These are phyloP conservation scores for Argyrosomus japonicus DNA, from an alignment of 2,113 vertebrate species.

Conservation along the genomic window DNA sequence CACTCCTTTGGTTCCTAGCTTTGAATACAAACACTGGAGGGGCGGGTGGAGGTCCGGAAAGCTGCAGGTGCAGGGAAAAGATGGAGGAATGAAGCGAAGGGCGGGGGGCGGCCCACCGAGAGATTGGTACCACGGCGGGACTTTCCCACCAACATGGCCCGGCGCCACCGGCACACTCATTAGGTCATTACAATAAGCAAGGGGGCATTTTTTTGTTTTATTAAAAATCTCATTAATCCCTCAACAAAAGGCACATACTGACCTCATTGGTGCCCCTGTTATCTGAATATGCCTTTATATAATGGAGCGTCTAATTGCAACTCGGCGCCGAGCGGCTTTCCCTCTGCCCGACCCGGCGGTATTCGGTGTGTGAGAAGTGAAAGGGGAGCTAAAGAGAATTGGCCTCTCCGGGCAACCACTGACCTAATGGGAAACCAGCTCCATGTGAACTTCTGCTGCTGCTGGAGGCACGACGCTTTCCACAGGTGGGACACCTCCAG, in stretches of 20 bases:
- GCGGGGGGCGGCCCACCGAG: slow-evolving; percentile 24
- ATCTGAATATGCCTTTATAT: slow-evolving; percentile 95
- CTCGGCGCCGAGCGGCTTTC: slow-evolving; percentile 83
- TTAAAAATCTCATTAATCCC: slow-evolving; percentile 98
- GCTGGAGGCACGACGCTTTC: background rate
- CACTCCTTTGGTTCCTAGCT: slow-evolving; percentile 87
- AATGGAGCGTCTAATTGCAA: slow-evolving; percentile 90
- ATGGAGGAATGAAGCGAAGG: background rate
- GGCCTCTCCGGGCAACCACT: slow-evolving; percentile 46
- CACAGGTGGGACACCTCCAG: slow-evolving; percentile 33
- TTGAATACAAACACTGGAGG: slow-evolving; percentile 93
- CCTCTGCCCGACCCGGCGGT: slow-evolving; percentile 80
- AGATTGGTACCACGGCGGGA: slow-evolving; percentile 82
- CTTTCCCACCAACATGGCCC: slow-evolving; percentile 94
- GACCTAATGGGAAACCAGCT: slow-evolving; percentile 63
- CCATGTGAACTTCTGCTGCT: background rate
- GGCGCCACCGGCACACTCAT: slow-evolving; percentile 89
- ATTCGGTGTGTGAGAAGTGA: slow-evolving; percentile 81
- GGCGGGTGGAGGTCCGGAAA: slow-evolving; percentile 72
- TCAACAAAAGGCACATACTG: slow-evolving; percentile 91
- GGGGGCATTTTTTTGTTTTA: slow-evolving; percentile 94
- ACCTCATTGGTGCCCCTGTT: slow-evolving; percentile 94
- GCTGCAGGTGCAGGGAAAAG: slow-evolving; percentile 89
- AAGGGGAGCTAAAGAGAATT: slow-evolving; percentile 88
- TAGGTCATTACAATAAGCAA: slow-evolving; percentile 97